phyloP scores from a whole-genome alignment of 1,140 invertebrate species.

The Calycopis cecrops region DNA sequence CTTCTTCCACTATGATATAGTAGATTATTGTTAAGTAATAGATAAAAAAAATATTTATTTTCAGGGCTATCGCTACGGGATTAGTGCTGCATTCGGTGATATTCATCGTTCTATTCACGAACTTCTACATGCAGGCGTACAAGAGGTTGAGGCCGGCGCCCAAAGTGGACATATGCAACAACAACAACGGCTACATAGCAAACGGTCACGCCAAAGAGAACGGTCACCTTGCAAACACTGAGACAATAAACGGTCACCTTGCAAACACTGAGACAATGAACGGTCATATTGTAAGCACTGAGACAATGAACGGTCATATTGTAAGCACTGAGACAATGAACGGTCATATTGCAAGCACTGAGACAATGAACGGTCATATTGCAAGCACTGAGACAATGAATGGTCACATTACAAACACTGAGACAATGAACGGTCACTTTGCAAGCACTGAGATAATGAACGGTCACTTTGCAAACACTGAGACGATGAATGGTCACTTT shows the following conservation, averaged over 20 bases:
- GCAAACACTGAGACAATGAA: neutral
- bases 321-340: no score
- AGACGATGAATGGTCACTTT: conserved; percentile 26
- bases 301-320: no score
- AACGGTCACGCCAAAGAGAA: conserved; percentile 22
- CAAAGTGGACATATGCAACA: conserved; percentile 35
- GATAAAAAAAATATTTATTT: conserved; percentile 21
- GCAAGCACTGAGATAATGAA: conserved; percentile 21
- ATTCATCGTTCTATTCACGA: conserved; percentile 92
- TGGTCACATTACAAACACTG: conserved; percentile 23
- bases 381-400: conserved; percentile 21
- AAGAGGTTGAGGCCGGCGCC: conserved; percentile 55
- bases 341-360: no score
- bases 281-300: no score
- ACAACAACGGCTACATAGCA: conserved; percentile 40
- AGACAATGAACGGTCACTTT: conserved; percentile 26
- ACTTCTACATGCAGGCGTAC: conserved; percentile 94
- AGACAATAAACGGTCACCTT: conserved; percentile 18
- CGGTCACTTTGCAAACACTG: conserved; percentile 23
- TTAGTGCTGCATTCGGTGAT: conserved; percentile 91
- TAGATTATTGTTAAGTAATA: neutral
- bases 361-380: no score
- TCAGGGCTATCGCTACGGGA: conserved; percentile 81
- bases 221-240: conserved; percentile 20
- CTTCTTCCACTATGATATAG: no score